Base-by-base conservation (phyloP, 2,797 vertebrate genomes). In the Sus cebifrons region DNA sequence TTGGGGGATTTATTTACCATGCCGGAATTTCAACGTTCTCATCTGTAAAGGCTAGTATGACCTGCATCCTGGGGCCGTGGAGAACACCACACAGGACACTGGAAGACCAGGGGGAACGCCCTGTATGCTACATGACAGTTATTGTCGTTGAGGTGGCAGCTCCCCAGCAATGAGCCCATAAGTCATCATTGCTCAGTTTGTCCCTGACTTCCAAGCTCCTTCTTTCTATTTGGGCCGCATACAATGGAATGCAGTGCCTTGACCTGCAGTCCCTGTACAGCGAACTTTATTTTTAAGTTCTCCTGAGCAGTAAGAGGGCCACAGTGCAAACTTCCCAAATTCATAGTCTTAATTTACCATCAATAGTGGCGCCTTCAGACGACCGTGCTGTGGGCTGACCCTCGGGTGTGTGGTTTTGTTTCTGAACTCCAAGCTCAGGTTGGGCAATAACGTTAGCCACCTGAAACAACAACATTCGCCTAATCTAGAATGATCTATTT, bases 381-480 rank as follows among this genome's bases (percentile, higher is more conserved):
- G 65, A n/a, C 92, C 0, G 36, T 0, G 0, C 77, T 73, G 27
- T 0, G 8, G 36, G 29, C 25, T 12, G 67, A 89, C 92, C 87
- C 62, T 78, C 70, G 0, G 32, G 58, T 40, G 52, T 75, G 79
- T 20, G 79, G 86, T 85, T 97, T 77, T 88, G 27, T 85, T 91
- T 97, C 95, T 58, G 20, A 95, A 91, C 65, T 86, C 82, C 60
- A 25, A 32, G 65, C 65, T 95, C 7, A 3, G 67, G 64, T 82
- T 78, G 89, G 71, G 93, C 86, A 79, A 6, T 23, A 68, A 75
- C 91, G 1, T 70, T 70, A 64, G 70, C 89, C 97, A 95, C 94
- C 97, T 96, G 97, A 97, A 97, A 96, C 75, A 97, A 95, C 97
- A 98, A 52, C 64, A 32, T 67, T 75, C 21, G 86, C 91, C 97